Conservation (phyloP, 2,797 vertebrate species). For the Enteromius trimaculatus region DNA sequence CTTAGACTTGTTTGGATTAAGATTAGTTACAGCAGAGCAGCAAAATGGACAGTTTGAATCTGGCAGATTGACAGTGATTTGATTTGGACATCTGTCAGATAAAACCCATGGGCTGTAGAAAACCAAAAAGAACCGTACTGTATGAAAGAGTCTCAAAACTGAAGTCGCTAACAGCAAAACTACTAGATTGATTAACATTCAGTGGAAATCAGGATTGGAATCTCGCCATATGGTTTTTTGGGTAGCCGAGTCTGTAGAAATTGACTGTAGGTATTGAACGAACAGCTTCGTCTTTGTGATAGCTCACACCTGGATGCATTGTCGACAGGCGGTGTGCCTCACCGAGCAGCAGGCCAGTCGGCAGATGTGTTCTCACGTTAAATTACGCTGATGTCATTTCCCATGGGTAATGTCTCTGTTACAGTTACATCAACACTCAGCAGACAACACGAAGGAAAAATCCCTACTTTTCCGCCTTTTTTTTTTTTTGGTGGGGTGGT, state of each 20-base stretch:
- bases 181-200: constrained; percentile 27
- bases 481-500: constrained; percentile 3
- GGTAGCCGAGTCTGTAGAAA: not conserved
- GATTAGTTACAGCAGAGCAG: constrained; percentile 12
- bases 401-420: constrained; percentile 47
- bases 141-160: constrained; percentile 23
- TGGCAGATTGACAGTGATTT: constrained; percentile 41
- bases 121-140: not conserved
- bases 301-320: constrained; percentile 47
- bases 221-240: constrained; percentile 35
- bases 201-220: constrained; percentile 32
- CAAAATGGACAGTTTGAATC: constrained; percentile 34
- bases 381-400: constrained; percentile 58
- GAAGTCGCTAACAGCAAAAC: not conserved
- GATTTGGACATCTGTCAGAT: constrained; percentile 32
- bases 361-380: constrained; percentile 57
- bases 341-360: constrained; percentile 25
- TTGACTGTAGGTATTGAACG: constrained; percentile 25
- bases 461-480: constrained; percentile 6
- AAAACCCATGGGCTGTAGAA: constrained; percentile 16
- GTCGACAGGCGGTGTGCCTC: constrained; percentile 28
- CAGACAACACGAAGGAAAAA: constrained; percentile 37
- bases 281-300: constrained; percentile 32
- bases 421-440: constrained; percentile 41
- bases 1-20: constrained; percentile 14